Evolutionary conservation across 2,888 invertebrate species (phyloP).

Genomic region (Salticus scenicus): DNA sequence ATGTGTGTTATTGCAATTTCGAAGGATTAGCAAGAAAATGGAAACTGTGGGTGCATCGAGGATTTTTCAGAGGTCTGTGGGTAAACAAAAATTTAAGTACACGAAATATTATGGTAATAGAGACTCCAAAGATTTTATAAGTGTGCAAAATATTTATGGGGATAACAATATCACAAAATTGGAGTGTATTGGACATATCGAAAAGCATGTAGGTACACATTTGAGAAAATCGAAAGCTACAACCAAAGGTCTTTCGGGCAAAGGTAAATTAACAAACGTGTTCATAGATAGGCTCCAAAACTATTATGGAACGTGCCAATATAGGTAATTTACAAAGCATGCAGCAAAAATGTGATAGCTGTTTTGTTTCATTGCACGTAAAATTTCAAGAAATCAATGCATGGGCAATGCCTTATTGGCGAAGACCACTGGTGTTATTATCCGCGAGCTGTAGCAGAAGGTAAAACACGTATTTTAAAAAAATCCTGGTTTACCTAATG

Average conservation of each 20-base stretch:
- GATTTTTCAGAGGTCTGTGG: conserved; percentile 18
- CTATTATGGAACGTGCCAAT: neutral
- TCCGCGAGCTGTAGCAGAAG: neutral
- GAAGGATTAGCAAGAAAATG: conserved; percentile 8
- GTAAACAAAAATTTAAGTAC: neutral
- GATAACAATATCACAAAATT: conserved; percentile 8
- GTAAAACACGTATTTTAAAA: neutral
- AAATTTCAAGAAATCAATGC: neutral
- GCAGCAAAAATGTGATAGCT: conserved; percentile 18
- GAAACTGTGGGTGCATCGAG: conserved; percentile 1
- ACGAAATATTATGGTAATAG: conserved; percentile 28
- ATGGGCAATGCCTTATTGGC: conserved; percentile 24
- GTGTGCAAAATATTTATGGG: conserved; percentile 19
- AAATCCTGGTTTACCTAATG: neutral
- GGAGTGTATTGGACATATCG: conserved; percentile 14
- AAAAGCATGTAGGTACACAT: conserved; percentile 21
- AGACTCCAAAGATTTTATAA: conserved; percentile 25
- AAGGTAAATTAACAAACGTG: conserved; percentile 16
- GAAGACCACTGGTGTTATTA: conserved; percentile 31
- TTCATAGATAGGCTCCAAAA: neutral
- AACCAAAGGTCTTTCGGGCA: conserved; percentile 5
- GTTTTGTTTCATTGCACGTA: conserved; percentile 22
- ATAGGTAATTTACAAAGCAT: neutral
- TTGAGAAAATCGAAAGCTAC: conserved; percentile 16
- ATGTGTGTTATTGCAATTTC: neutral